Conservation (phyloP, 2,113 vertebrate species). For the Gopherus flavomarginatus region DNA sequence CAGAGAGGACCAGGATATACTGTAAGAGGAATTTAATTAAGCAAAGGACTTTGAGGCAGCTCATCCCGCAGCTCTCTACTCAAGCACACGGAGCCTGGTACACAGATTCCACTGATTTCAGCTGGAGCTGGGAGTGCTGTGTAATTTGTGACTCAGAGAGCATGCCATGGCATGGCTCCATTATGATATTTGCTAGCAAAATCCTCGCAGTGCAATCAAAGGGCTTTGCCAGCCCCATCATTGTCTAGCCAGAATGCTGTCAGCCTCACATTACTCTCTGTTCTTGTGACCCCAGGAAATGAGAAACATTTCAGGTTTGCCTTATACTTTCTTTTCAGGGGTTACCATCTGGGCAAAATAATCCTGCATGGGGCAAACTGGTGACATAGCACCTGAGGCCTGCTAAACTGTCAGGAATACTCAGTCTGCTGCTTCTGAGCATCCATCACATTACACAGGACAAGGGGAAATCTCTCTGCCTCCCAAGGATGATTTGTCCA, state of each 20-base stretch:
- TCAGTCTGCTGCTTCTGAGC: not conserved
- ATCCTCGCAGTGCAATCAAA: not conserved
- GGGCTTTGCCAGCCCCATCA: no score
- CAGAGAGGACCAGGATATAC: not conserved
- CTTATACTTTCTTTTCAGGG: not conserved
- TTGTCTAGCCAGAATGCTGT: not conserved
- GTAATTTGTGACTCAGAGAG: not conserved
- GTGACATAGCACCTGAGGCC: not conserved
- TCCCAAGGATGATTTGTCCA: not conserved
- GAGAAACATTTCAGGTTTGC: not conserved
- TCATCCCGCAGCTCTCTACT: not conserved
- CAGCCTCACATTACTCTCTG: not conserved
- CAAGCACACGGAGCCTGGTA: not conserved
- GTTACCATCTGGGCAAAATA: not conserved
- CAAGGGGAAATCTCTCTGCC: not conserved
- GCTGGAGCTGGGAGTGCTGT: not conserved
- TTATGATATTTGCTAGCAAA: not conserved
- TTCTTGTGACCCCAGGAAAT: not conserved
- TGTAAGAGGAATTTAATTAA: not conserved
- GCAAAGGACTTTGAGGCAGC: not conserved
- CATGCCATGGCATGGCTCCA: not conserved
- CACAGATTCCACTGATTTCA: not conserved
- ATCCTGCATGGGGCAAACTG: not conserved
- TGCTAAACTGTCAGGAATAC: not conserved
- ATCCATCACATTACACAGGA: not conserved